These are phyloP conservation scores for Machimus atricapillus DNA, from an alignment of 2,888 invertebrate species.

Conservation along the genomic window DNA sequence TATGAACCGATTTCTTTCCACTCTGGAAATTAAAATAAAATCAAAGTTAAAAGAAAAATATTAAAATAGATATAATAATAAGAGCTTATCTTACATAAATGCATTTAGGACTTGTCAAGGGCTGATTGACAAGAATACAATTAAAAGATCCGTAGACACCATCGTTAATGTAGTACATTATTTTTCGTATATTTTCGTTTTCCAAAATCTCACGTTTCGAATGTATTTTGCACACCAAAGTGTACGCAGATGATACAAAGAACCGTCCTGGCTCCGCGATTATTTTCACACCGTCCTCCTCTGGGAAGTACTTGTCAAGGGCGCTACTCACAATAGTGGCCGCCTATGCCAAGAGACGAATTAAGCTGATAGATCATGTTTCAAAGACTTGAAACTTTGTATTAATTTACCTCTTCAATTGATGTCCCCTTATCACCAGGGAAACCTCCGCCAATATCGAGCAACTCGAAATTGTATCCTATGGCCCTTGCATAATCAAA, in stretches of 20 bases:
- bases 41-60: background rate
- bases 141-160: constrained; percentile 99
- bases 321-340: constrained; percentile 80
- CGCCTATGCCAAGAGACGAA: constrained; percentile 65
- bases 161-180: constrained; percentile 98
- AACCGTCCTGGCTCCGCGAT: constrained; percentile 98
- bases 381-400: background rate
- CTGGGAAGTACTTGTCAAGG: constrained; percentile 82
- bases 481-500: constrained; percentile 76
- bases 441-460: constrained; percentile 94
- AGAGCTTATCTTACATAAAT: constrained; percentile 51
- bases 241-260: constrained; percentile 95
- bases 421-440: constrained; percentile 76
- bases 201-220: constrained; percentile 69
- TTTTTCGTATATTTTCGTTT: constrained; percentile 56
- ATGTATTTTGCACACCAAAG: constrained; percentile 87
- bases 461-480: constrained; percentile 78
- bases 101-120: constrained; percentile 74
- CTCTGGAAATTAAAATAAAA: background rate
- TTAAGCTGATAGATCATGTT: background rate
- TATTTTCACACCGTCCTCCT: constrained; percentile 69
- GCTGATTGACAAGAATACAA: constrained; percentile 94
- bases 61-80: background rate
- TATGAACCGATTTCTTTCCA: background rate
- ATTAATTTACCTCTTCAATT: constrained; percentile 69